Base-by-base conservation (phyloP, 1,140 invertebrate genomes). In the Drosophila triauraria region DNA sequence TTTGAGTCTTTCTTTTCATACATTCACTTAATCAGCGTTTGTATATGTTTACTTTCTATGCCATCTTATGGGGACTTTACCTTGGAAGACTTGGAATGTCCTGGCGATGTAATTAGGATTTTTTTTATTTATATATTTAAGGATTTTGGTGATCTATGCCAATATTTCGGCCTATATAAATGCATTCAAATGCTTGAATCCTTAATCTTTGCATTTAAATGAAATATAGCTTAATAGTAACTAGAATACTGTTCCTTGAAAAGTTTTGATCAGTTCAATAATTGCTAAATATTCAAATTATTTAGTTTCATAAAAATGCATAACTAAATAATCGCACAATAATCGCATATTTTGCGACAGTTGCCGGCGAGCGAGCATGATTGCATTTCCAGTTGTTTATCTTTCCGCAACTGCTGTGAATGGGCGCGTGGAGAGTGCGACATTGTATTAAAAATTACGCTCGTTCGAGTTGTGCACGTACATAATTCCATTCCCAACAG, bases 391-490 rank as follows among this genome's bases (percentile, higher is more conserved):
- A 32, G 67, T 68, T 70, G 67, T 56, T 70, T 70, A 68, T 70
- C 67, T 70, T 68, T 68, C 63, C n/a, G 63, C 67, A 68, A 70
- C 48, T 70, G 67, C 67, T 70, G 63, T 70, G 67, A 70, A 70
- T 70, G 68, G 46, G 63, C 46, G 69, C 54, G 46, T 25, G 69
- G 46, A 60, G 46, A 72, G 54, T 72, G 68, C 69, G 44, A 74
- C 70, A 74, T 74, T 72, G 70, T 74, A 74, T 74, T 74, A 60
- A 72, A 72, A 74, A 74, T 72, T 72, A 60, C 56, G 53, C 46
- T 58, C 68, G 38, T 60, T 60, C 46, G 68, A 40, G 67, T 60
- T 72, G 53, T 72, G 70, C 68, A 72, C 67, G 54, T 74, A 72
- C 68, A 47, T 74, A 72, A 51, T 74, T 72, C 54, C 68, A 10